Conservation (phyloP, 2,888 invertebrate genomes). For the Yponomeuta sedellus region DNA sequence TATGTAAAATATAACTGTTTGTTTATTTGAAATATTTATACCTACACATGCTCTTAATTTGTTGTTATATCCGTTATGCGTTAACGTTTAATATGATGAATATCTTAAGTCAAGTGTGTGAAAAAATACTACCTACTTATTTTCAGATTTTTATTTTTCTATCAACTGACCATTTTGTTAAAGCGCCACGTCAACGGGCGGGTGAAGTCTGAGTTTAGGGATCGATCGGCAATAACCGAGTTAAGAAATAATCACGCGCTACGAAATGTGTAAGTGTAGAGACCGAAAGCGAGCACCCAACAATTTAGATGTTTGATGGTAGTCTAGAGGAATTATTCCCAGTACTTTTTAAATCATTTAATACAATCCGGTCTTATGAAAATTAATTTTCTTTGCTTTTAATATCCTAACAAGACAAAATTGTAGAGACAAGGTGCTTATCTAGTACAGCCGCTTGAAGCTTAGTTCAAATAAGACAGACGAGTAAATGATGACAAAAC, state of each 20-base stretch:
- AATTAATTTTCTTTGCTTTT: background rate
- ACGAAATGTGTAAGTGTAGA: constrained; percentile 60
- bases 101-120: constrained; percentile 67
- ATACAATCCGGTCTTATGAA: background rate
- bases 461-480: constrained; percentile 41
- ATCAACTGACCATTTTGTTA: constrained; percentile 68
- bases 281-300: constrained; percentile 38
- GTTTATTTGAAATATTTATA: constrained; percentile 62
- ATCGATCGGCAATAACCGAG: constrained; percentile 54
- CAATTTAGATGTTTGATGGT: constrained; percentile 62
- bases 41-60: constrained; percentile 51
- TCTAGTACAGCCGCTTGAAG: constrained; percentile 60
- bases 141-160: constrained; percentile 75
- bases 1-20: constrained; percentile 62
- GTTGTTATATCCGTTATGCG: constrained; percentile 54
- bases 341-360: constrained; percentile 36
- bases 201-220: constrained; percentile 54
- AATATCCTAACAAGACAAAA: constrained; percentile 7
- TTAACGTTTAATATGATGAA: constrained; percentile 60
- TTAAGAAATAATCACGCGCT: constrained; percentile 48
- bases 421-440: constrained; percentile 45
- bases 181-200: constrained; percentile 46
- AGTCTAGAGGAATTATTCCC: constrained; percentile 61
- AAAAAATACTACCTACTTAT: constrained; percentile 74
- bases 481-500: background rate